Conservation (phyloP, 2,888 invertebrate species). For the Tromatobia lineatoria region DNA sequence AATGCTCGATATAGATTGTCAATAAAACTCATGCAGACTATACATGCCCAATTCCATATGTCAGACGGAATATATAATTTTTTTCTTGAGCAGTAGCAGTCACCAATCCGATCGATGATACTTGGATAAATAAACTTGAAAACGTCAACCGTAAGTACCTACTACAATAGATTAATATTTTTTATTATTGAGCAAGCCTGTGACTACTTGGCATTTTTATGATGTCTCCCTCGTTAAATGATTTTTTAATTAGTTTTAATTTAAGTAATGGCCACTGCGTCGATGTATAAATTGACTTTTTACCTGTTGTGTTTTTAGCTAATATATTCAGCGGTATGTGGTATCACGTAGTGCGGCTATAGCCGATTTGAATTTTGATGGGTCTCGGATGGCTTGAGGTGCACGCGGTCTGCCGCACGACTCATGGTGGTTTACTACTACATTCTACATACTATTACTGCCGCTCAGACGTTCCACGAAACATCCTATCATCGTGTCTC, state of each 20-base stretch:
- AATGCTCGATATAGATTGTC: no score
- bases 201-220: not conserved
- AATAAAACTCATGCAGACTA: no score
- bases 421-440: slow-evolving; percentile 48
- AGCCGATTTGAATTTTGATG: slow-evolving; percentile 55
- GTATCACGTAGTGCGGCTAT: not conserved
- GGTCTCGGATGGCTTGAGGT: slow-evolving; percentile 28
- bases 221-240: not conserved
- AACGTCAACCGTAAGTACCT: no score
- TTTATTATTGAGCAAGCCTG: not conserved
- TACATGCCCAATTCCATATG: no score
- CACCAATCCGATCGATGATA: no score
- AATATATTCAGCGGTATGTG: slow-evolving; percentile 32
- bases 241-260: slow-evolving; percentile 3
- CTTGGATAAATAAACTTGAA: no score
- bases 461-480: slow-evolving; percentile 52
- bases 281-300: slow-evolving; percentile 16
- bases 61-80: no score
- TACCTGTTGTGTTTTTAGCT: slow-evolving; percentile 2
- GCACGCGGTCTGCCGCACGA: slow-evolving; percentile 47
- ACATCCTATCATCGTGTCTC: slow-evolving; percentile 49
- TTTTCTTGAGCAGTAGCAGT: no score
- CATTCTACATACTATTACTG: slow-evolving; percentile 44
- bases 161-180: not conserved
- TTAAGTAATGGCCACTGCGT: not conserved